Percentiles rank a stretch among this genome's conserved stretches.
phyloP scores from a whole-genome alignment of 2,888 invertebrate genomes.

The Coelinius sp. region DNA sequence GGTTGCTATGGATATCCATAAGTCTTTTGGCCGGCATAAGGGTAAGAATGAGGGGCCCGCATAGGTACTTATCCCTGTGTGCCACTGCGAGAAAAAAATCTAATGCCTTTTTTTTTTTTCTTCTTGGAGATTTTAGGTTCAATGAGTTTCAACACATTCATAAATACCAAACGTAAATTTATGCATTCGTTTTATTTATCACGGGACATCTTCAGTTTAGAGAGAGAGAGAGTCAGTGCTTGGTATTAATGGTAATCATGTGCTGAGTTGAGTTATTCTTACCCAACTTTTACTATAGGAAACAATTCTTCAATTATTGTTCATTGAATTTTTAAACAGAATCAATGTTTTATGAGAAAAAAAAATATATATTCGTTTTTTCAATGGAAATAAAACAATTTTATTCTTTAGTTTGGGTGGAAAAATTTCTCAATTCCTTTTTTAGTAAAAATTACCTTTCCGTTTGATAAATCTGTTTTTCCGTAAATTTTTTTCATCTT shows the following conservation, averaged over 20 bases:
- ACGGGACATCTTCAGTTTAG: neutral
- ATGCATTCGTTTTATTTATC: slow-evolving; percentile 19
- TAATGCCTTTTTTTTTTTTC: neutral
- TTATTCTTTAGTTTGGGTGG: no score
- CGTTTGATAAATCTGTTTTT: no score
- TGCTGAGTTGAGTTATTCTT: no score
- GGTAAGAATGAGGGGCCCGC: slow-evolving; percentile 47
- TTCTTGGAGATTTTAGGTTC: slow-evolving; percentile 6
- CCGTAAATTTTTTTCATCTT: no score
- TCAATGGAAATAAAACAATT: no score
- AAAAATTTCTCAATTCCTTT: no score
- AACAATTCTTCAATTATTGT: no score
- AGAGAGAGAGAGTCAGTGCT: neutral
- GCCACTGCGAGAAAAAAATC: slow-evolving; percentile 22
- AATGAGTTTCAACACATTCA: slow-evolving; percentile 24
- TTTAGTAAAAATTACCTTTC: no score
- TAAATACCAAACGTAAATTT: slow-evolving; percentile 10
- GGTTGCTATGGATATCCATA: slow-evolving; percentile 71
- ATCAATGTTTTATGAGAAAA: no score
- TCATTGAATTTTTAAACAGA: no score
- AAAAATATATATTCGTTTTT: no score
- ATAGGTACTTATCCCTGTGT: slow-evolving; percentile 24
- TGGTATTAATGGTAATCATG: neutral
- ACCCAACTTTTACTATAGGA: no score
- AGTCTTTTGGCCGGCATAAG: slow-evolving; percentile 62